These are phyloP conservation scores for Xylota segnis DNA, from an alignment of 2,888 invertebrate genomes.

Conservation along the genomic window DNA sequence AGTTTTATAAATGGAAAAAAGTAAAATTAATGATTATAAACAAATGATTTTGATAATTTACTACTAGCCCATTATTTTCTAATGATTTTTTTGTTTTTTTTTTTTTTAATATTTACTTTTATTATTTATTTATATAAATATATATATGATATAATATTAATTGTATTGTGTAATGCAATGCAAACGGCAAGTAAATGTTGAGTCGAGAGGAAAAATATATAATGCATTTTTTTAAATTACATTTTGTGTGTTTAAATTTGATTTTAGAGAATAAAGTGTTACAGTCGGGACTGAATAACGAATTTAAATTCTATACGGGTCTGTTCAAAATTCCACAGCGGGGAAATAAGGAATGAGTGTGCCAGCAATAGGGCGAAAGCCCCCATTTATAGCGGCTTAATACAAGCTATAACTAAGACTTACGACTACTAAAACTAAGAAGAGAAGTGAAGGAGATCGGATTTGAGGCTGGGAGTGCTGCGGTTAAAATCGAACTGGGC, in stretches of 20 bases:
- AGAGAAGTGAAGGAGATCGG: too few relatives aligned
- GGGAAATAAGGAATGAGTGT: too few relatives aligned
- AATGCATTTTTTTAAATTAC: constrained; percentile 75
- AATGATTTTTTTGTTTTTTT: constrained; percentile 68
- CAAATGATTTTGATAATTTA: constrained; percentile 68
- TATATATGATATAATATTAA: constrained; percentile 70
- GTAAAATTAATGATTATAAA: constrained; percentile 16
- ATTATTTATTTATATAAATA: constrained; percentile 76
- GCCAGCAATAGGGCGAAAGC: too few relatives aligned
- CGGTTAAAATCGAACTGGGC: too few relatives aligned
- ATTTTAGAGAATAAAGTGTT: too few relatives aligned
- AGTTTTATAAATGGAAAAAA: constrained; percentile 53
- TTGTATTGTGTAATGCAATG: constrained; percentile 70
- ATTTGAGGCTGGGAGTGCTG: too few relatives aligned
- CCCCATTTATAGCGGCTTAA: too few relatives aligned
- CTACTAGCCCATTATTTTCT: constrained; percentile 72
- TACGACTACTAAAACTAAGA: too few relatives aligned
- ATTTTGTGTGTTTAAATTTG: background rate
- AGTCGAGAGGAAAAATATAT: constrained; percentile 71
- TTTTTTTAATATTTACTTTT: constrained; percentile 73
- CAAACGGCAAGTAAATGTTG: constrained; percentile 66
- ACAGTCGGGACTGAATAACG: too few relatives aligned
- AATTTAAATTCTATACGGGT: too few relatives aligned
- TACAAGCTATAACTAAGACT: too few relatives aligned
- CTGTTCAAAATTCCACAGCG: too few relatives aligned